Base-by-base conservation (phyloP, 2,888 invertebrate species). In the Eudasyphora cyanicolor region DNA sequence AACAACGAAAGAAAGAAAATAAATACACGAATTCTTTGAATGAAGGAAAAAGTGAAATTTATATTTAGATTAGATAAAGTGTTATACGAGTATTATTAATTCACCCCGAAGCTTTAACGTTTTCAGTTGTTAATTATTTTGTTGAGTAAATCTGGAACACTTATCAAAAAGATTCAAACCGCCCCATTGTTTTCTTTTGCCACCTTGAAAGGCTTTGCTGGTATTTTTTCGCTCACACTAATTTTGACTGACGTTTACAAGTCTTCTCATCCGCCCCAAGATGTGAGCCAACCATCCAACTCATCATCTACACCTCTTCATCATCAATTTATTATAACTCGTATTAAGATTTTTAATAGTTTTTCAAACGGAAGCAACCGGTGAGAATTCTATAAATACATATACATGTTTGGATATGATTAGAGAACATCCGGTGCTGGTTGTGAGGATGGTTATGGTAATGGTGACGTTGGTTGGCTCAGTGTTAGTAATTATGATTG, bases 361-460 rank as follows among this genome's bases (percentile, higher is more conserved):
- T 60, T 60, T 32, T 67, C 67, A 24, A 67, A 67, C 67, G 67
- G 67, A 67, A 67, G 67, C 21, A 38, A 67, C 38, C 14, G 24
- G 67, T 42, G 38, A 42, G 67, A 38, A 67, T 67, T 38, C 42
- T 24, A 67, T 42, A 67, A 38, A 64, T 64, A 67, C 8, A 21
- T 54, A 14, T 29, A 29, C n/a, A 60, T 60, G 60, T 27, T n/a
- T 29, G 17, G 17, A 27, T 60, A 60, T 60, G 29, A 60, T 38
- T 64, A 14, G 38, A 3, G 38, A 60, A 27, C 67, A 67, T 67
- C 67, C 67, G 67, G 67, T 14, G 12, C 42, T 10, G 45, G 10
- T 45, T 45, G 7, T 45, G 5, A 3, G n/a, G 45, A 3, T 60
- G 10, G 60, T 27, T n/a, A n/a, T n/a, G n/a, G n/a, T n/a, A n/a